A percentile compares a stretch with the other conserved stretches of the same genome.
phyloP scores from a whole-genome alignment of 2,797 vertebrate species.

The Vireo griseus region DNA sequence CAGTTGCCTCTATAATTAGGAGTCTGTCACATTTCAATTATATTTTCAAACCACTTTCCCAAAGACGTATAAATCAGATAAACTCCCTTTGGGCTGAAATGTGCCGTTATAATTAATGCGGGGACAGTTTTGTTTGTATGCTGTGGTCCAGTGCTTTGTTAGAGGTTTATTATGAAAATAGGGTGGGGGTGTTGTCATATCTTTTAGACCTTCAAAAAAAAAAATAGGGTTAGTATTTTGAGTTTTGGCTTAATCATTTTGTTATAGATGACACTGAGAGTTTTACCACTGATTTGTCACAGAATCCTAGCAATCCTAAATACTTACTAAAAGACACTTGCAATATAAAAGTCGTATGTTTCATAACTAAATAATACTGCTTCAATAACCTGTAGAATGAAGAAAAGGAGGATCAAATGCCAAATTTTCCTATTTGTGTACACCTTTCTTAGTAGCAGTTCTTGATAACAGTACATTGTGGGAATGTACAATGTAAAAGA shows the following conservation, averaged over 20 bases:
- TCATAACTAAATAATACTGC: neutral
- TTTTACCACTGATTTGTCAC: neutral
- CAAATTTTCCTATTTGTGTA: neutral
- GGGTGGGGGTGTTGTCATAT: neutral
- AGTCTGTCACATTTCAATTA: constrained; percentile 27
- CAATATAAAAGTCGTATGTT: neutral
- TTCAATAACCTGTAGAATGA: neutral
- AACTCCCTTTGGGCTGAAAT: neutral
- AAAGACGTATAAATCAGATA: neutral
- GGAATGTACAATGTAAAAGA: neutral
- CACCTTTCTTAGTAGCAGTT: neutral
- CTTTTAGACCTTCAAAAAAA: neutral
- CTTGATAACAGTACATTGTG: rapidly evolving
- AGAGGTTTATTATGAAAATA: neutral
- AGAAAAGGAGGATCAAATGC: neutral
- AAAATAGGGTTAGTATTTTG: neutral
- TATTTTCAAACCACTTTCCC: neutral
- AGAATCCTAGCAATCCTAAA: neutral
- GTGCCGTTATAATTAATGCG: neutral
- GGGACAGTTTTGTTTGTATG: neutral
- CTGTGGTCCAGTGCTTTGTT: neutral
- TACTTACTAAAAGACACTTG: neutral
- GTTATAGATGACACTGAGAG: neutral
- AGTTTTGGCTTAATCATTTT: neutral
- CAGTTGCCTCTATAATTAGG: neutral